Evolutionary conservation across 2,888 invertebrate genomes (phyloP), one percentile per base, ranked within the genome.

Genomic region (Neoascia interrupta): DNA sequence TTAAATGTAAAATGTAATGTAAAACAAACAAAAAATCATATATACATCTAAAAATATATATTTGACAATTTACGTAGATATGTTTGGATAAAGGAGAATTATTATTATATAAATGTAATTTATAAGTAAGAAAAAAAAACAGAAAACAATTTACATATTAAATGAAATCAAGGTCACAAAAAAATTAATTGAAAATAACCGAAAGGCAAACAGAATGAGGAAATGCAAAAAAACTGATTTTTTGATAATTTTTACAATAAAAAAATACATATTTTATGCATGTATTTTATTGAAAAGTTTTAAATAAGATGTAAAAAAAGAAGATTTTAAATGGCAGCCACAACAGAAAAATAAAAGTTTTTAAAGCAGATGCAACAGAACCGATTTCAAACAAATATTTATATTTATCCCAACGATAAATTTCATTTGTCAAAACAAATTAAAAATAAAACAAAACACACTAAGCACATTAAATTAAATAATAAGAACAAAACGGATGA

Each of bases 381-480:
- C 60, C 66, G 60, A 76, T 81, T 64, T 68, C 43, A 72, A 73
- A 49, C 39, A 73, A 79, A 73, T 60, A 79, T 58, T 26, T 85
- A 84, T 86, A 86, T 85, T 86, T 86, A 85, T 86, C 86, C 86
- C 86, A 86, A 86, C 86, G 86, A 86, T 86, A 85, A 86, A 84
- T 84, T 83, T 84, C 82, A 83, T 73, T 73, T 79, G 79, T 72
- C 60, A 73, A 66, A 68, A 79, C 60, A 83, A 84, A 81, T n/a
- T n/a, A n/a, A n/a, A n/a, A n/a, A n/a, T n/a, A n/a, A n/a, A n/a
- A n/a, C n/a, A n/a, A n/a, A n/a, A n/a, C n/a, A 73, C 39, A 76
- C 26, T 54, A 79, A 74, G 28, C 49, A 72, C 21, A 74, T 53
- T 36, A 37, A 23, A 54, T 36, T 8, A 41, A 56, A 56, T 49